Base-by-base conservation (phyloP, 2,888 invertebrate genomes). In the Scaptomyza tumidula region DNA sequence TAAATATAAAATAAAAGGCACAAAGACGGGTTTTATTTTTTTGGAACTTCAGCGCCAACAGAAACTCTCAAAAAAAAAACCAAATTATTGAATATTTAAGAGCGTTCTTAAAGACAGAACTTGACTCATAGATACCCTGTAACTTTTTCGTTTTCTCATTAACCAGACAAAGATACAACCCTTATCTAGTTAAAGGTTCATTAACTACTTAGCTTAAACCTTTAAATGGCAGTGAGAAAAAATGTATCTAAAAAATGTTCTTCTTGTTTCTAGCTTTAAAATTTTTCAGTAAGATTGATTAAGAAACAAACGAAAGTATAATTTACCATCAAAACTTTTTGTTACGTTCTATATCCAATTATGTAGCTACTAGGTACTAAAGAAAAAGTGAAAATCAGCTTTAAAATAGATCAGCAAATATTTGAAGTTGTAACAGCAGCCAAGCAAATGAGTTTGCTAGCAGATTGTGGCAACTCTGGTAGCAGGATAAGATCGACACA, bases 11-110 rank as follows among this genome's bases (percentile, higher is more conserved):
- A 46, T 49, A 54, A 60, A 56, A 68, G 58, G 41, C 58, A 44
- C 52, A 64, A 72, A 67, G 61, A 67, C 72, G 41, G 24, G 52
- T 16, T 41, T 41, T 14, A n/a, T 14, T 41, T 76, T 74, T 71
- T 64, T 53, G 55, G 71, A 74, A 75, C 52, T 31, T 48, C 52
- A 57, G 53, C 52, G 37, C 43, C 54, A 58, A 48, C 46, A 37
- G 53, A 57, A 19, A 41, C 33, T 54, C 19, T n/a, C 3, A 24
- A 24, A 24, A 24, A 24, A 1, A 24, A 24, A 3, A 24, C 1
- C 24, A 35, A 33, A 58, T 10, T 1, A 3, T 43, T 41, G 43
- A 13, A 7, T 6, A 13, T 14, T 24, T 27, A 11, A 19, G 57
- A 35, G 4, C 11, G n/a, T 44, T 31, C 11, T 11, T 0, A 11